phyloP scores from a whole-genome alignment of 2,113 vertebrate genomes.

The Lathamus discolor region DNA sequence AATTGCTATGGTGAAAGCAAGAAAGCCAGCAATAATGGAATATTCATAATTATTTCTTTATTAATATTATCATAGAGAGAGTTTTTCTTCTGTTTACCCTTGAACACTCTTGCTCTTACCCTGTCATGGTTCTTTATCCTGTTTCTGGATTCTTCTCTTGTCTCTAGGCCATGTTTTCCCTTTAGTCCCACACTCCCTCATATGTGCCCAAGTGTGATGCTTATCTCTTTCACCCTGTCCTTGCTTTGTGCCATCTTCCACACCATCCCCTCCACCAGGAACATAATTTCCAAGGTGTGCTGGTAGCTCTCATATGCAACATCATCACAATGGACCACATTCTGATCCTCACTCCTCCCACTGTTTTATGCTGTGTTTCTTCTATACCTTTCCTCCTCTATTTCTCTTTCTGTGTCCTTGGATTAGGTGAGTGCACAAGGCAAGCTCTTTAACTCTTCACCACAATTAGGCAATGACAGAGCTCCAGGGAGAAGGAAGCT shows the following conservation, averaged over 20 bases:
- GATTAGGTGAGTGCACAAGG: neutral
- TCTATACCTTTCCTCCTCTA: neutral
- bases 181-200: neutral
- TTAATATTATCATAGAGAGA: neutral
- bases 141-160: neutral
- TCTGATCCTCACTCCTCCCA: neutral
- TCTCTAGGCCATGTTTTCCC: neutral
- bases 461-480: neutral
- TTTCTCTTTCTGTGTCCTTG: neutral
- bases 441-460: neutral
- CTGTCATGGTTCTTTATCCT: neutral
- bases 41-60: neutral
- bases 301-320: neutral
- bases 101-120: neutral
- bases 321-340: accelerated
- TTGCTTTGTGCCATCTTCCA: neutral
- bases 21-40: neutral
- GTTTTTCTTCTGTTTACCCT: neutral
- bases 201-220: neutral
- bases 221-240: neutral
- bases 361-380: neutral
- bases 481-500: neutral
- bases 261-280: neutral
- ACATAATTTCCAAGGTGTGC: neutral
- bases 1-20: neutral